Conservation (phyloP, 2,888 invertebrate species). For the Cryptocheilus praepositus region DNA sequence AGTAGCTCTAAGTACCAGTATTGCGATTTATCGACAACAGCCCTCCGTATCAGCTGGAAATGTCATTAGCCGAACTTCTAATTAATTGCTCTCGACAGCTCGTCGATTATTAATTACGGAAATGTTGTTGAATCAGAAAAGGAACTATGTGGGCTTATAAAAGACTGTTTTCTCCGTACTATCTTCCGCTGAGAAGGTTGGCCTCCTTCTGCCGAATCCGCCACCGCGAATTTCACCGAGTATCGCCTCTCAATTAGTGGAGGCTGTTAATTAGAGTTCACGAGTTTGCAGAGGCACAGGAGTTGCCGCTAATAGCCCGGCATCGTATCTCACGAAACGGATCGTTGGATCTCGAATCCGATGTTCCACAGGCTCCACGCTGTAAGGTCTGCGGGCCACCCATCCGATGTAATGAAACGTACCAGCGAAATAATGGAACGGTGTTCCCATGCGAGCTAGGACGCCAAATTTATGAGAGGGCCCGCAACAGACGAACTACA, state of each 20-base stretch:
- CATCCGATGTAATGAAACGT: slow-evolving; percentile 2
- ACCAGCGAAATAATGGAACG: slow-evolving; percentile 5
- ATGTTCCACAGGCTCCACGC: slow-evolving; percentile 1
- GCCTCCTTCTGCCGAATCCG: too few species aligned
- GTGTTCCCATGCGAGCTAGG: neutral
- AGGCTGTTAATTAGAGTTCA: slow-evolving; percentile 47
- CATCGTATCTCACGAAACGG: slow-evolving; percentile 36
- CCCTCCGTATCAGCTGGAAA: too few species aligned
- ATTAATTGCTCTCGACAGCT: too few species aligned
- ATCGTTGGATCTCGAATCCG: slow-evolving; percentile 24
- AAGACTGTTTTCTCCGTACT: too few species aligned
- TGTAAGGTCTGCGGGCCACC: neutral
- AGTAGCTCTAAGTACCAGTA: neutral
- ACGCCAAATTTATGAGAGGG: neutral
- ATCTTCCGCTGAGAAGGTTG: too few species aligned
- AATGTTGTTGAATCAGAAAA: too few species aligned
- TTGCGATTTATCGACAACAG: neutral
- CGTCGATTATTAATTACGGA: too few species aligned
- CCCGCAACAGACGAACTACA: too few species aligned
- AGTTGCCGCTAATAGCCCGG: slow-evolving; percentile 27
- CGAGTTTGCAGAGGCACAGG: slow-evolving; percentile 26
- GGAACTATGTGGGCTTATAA: too few species aligned
- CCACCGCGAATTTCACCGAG: too few species aligned
- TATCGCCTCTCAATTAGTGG: slow-evolving; percentile 42
- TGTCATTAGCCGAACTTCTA: too few species aligned